phyloP scores from a whole-genome alignment of 2,888 invertebrate genomes.

The Sabatieria punctata region DNA sequence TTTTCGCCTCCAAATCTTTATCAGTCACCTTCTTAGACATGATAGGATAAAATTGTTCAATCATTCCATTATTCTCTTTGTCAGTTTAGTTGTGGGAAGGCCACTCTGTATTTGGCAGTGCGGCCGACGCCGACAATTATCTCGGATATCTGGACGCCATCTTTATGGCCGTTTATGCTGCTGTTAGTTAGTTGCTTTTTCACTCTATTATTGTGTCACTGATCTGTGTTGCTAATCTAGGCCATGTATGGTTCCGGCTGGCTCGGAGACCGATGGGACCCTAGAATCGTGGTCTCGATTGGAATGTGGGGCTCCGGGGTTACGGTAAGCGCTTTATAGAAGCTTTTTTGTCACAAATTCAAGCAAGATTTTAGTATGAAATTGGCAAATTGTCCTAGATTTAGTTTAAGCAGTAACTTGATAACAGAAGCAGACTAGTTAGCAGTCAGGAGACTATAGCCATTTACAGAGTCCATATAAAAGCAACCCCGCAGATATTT shows the following conservation, averaged over 20 bases:
- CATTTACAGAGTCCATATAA: no score
- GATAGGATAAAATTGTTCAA: no score
- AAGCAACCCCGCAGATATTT: no score
- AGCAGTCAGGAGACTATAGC: no score
- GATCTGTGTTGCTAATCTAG: no score
- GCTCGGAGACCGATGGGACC: slow-evolving; percentile 37
- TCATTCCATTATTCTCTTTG: no score
- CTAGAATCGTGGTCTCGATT: slow-evolving; percentile 33
- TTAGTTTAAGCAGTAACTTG: neutral
- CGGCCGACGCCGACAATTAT: slow-evolving; percentile 23
- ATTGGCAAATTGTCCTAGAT: neutral
- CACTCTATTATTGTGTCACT: no score
- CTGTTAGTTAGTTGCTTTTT: slow-evolving; percentile 11
- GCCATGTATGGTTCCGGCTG: slow-evolving; percentile 38
- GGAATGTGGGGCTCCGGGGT: slow-evolving; percentile 37
- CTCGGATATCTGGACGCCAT: slow-evolving; percentile 26
- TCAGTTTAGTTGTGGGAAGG: neutral
- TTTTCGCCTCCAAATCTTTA: no score
- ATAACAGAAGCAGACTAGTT: no score
- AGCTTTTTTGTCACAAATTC: neutral
- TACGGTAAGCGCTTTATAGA: slow-evolving; percentile 24
- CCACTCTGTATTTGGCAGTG: slow-evolving; percentile 15
- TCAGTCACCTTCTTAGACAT: no score
- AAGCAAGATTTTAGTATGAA: neutral
- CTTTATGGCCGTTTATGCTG: slow-evolving; percentile 28